Evolutionary conservation across 30 jellyfish, hydroid and myxozoan genomes (phyloP).

Genomic region (Turritopsis rubra): DNA sequence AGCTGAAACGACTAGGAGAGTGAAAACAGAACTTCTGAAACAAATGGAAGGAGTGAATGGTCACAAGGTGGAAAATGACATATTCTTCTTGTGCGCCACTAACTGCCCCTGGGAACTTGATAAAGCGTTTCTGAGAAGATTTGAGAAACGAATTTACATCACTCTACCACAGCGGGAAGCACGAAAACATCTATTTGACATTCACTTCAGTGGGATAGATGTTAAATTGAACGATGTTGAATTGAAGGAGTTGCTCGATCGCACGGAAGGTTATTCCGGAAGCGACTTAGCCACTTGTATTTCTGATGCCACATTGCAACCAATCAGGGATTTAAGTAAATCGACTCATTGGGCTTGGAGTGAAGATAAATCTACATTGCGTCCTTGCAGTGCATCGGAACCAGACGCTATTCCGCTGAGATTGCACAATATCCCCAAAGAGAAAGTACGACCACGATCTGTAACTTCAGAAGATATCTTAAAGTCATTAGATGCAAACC

Average conservation of each 20-base stretch:
- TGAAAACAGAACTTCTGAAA: constrained; percentile 81
- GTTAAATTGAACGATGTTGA: constrained; percentile 38
- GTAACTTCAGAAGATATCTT: constrained; percentile 47
- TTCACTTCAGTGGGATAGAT: constrained; percentile 48
- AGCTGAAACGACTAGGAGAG: constrained; percentile 86
- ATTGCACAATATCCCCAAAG: constrained; percentile 59
- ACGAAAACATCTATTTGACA: constrained; percentile 55
- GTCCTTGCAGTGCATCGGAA: constrained; percentile 57
- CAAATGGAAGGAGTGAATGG: constrained; percentile 83
- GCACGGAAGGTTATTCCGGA: constrained; percentile 91
- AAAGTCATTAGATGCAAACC: constrained; percentile 49
- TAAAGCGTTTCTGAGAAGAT: constrained; percentile 87
- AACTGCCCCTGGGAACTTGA: constrained; percentile 97
- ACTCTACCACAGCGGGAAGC: constrained; percentile 78
- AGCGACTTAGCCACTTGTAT: constrained; percentile 89
- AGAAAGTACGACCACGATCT: constrained; percentile 75
- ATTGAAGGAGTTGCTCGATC: constrained; percentile 50
- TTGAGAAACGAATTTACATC: constrained; percentile 74
- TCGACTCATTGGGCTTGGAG: constrained; percentile 77
- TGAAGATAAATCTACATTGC: constrained; percentile 52
- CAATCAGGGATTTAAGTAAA: constrained; percentile 60
- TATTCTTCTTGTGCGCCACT: constrained; percentile 85
- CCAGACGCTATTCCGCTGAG: constrained; percentile 56
- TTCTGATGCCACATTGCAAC: constrained; percentile 88
- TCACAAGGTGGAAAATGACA: constrained; percentile 37